Percentiles rank a stretch among this genome's conserved stretches.
Conservation (phyloP, 2,113 vertebrate species). For the Pithys albifrons region DNA sequence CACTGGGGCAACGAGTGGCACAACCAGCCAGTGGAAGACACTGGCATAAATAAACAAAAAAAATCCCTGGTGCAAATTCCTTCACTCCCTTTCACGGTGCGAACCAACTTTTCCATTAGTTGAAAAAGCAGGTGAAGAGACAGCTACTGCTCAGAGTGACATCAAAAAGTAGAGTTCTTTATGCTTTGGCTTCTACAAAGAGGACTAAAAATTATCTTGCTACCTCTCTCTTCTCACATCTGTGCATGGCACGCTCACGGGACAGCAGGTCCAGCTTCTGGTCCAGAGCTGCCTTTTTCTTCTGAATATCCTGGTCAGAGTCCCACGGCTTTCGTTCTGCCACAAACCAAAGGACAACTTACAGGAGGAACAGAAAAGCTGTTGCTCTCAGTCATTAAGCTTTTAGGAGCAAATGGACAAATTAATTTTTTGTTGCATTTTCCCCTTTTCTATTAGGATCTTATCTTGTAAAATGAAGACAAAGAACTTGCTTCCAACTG, state of each 20-base stretch:
- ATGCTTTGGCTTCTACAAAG: neutral
- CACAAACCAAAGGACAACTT: neutral
- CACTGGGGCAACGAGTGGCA: neutral
- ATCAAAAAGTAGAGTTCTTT: neutral
- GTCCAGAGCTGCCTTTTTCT: constrained; percentile 77
- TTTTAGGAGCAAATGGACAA: neutral
- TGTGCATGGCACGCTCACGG: constrained; percentile 73
- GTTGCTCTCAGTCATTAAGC: neutral
- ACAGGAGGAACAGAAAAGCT: neutral
- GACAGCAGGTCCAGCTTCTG: constrained; percentile 75
- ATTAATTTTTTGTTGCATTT: neutral
- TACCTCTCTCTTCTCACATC: constrained; percentile 63
- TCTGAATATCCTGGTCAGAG: constrained; percentile 70
- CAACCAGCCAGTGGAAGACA: neutral
- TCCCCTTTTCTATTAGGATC: neutral
- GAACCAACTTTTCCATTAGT: neutral
- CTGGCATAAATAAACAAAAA: neutral
- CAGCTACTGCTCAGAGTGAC: neutral
- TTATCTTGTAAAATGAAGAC: neutral
- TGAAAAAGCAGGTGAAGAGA: neutral
- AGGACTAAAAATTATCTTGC: neutral
- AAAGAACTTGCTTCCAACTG: neutral
- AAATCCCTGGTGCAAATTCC: neutral
- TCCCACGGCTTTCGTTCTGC: constrained; percentile 72
- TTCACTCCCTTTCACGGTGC: neutral